Evolutionary conservation across 64 coral and sea anemone genomes (phyloP), one percentile per base, ranked within the genome.

Genomic region (Orbicella faveolata): DNA sequence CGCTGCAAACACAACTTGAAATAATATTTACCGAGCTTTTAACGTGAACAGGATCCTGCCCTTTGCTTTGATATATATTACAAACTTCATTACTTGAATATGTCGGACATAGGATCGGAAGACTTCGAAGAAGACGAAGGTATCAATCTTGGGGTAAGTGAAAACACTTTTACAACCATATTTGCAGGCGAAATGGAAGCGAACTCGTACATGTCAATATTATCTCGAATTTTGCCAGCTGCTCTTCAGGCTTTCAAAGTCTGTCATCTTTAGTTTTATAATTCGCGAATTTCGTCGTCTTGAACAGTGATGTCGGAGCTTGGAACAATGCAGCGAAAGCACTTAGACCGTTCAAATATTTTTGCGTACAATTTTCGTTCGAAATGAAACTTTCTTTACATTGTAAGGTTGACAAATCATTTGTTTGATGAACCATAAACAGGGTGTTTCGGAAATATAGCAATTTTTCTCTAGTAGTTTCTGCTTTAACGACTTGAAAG

Each of bases 41-140:
- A 21, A 36, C 52, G 67, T 14, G n/a, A 81, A 36, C 68, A 68
- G 73, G 52, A 20, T 21, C 41, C 75, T 18, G 17, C 81, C 69
- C 19, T 75, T 93, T 89, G 9, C 18, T 77, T 62, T 77, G 12
- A 17, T 19, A 39, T 11, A 30, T n/a, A 52, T 87, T 76, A 37
- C 20, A 75, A 64, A 74, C 35, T 17, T 51, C 74, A 65, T 19
- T 51, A 77, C 74, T 52, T 73, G 15, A 85, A 77, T 48, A 98
- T 98, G 96, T 98, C 96, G 12, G 96, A 98, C 21, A 95, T 98
- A 80, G 96, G 93, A 52, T 98, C 96, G 57, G 96, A 98, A 37
- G 96, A 98, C 52, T 95, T 95, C 66, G 93, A 95, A 37, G 96
- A 98, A 90, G 96, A 98, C 73, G 88, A 94, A 66, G 96, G 93